These are phyloP conservation scores for Horisme vitalbata DNA, from an alignment of 2,888 invertebrate genomes.

Conservation along the genomic window DNA sequence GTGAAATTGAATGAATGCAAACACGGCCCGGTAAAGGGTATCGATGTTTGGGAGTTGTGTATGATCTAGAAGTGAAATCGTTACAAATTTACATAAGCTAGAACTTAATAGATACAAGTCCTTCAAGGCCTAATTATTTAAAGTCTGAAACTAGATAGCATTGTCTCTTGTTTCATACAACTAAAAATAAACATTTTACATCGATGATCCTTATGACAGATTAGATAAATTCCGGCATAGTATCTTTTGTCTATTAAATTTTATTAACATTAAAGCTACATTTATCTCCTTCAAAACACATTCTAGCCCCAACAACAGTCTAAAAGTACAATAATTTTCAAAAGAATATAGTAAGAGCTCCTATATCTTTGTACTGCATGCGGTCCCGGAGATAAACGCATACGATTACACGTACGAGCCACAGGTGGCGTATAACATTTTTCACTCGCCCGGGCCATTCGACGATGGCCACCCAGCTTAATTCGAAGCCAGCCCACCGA, in stretches of 20 bases:
- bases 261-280: no score
- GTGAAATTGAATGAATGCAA: slow-evolving; percentile 67
- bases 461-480: slow-evolving; percentile 60
- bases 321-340: not conserved
- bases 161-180: no score
- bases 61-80: slow-evolving; percentile 33
- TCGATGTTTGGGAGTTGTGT: slow-evolving; percentile 22
- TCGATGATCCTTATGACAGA: no score
- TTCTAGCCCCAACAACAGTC: not conserved
- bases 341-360: slow-evolving; percentile 11
- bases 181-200: no score
- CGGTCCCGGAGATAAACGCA: slow-evolving; percentile 76
- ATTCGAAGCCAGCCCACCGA: slow-evolving; percentile 64
- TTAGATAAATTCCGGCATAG: no score
- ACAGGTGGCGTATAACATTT: slow-evolving; percentile 83
- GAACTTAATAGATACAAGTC: no score
- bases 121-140: no score
- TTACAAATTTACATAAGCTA: not conserved
- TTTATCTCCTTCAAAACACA: no score
- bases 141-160: no score
- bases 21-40: slow-evolving; percentile 43
- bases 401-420: slow-evolving; percentile 75
- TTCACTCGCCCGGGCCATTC: slow-evolving; percentile 65
- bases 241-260: no score
- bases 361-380: slow-evolving; percentile 65